phyloP scores from a whole-genome alignment of 2,888 invertebrate genomes.

The Lapara coniferarum region DNA sequence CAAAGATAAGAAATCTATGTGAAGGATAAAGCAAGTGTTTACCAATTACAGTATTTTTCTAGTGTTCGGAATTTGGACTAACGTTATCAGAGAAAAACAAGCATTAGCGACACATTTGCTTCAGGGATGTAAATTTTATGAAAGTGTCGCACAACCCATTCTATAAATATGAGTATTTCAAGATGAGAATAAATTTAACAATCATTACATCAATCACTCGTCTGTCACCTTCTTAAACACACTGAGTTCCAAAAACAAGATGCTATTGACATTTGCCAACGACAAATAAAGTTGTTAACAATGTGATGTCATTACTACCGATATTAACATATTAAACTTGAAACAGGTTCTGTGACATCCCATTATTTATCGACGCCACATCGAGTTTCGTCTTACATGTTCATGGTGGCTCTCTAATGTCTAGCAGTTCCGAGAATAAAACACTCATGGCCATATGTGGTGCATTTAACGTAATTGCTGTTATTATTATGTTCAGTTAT shows the following conservation, averaged over 20 bases:
- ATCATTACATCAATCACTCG: neutral
- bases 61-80: too few species aligned
- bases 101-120: too few species aligned
- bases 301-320: constrained; percentile 20
- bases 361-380: neutral
- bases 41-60: too few species aligned
- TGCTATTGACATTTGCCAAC: neutral
- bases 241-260: neutral
- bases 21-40: too few species aligned
- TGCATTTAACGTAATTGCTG: constrained; percentile 56
- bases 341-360: neutral
- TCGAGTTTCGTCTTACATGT: neutral
- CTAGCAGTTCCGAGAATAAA: constrained; percentile 51
- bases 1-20: too few species aligned
- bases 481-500: constrained; percentile 52
- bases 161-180: too few species aligned
- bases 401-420: constrained; percentile 40
- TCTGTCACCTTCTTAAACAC: neutral
- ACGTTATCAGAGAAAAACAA: too few species aligned
- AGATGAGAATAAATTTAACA: too few species aligned
- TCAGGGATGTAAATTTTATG: too few species aligned
- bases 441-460: constrained; percentile 43
- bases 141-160: too few species aligned
- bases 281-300: constrained; percentile 5
- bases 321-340: neutral